Conservation (phyloP, 2,888 invertebrate species). For the Caenorhabditis becei region DNA sequence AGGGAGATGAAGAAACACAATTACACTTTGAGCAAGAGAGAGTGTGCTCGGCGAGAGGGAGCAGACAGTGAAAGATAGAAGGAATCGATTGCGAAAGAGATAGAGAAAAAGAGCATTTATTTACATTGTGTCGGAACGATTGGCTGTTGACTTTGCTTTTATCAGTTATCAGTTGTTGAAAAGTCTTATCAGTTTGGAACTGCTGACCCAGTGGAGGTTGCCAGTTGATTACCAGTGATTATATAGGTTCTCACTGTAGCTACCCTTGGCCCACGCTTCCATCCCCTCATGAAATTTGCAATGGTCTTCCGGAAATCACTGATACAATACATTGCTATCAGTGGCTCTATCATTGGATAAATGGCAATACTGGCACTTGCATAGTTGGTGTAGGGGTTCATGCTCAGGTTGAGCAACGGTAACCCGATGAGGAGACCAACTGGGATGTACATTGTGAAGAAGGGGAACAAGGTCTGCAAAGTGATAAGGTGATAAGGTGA, state of each 20-base stretch:
- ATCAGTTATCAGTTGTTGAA: no score
- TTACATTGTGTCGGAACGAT: no score
- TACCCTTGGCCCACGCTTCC: no score
- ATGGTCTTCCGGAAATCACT: slow-evolving; percentile 5
- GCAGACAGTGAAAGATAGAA: neutral
- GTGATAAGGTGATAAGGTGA: neutral
- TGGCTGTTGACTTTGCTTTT: no score
- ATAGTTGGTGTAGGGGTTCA: neutral
- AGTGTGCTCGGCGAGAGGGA: neutral
- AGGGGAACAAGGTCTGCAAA: slow-evolving; percentile 12
- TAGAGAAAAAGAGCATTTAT: neutral
- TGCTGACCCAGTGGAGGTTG: no score
- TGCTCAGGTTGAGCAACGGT: neutral
- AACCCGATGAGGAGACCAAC: neutral
- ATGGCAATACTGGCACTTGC: neutral
- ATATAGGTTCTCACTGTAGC: no score
- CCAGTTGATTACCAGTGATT: no score
- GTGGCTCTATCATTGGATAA: slow-evolving; percentile 11
- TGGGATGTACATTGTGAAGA: slow-evolving; percentile 8
- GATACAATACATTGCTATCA: slow-evolving; percentile 23
- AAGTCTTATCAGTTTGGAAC: no score
- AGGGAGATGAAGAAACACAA: neutral
- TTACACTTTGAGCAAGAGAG: neutral
- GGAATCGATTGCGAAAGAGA: neutral
- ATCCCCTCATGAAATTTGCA: neutral